Evolutionary conservation across 2,888 invertebrate genomes (phyloP).

Genomic region (Dioctria rufipes): DNA sequence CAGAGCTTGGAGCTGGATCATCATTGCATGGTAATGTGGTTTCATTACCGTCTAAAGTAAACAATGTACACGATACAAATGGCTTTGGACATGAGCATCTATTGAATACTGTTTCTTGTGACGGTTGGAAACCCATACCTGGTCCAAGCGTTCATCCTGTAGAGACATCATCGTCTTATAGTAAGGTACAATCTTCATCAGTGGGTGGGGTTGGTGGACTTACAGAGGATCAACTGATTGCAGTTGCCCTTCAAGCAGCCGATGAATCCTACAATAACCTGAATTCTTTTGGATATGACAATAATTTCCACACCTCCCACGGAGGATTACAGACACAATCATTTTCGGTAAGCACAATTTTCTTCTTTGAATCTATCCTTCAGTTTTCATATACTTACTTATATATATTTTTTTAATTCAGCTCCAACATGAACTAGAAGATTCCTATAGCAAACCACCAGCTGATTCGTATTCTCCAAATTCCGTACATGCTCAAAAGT

Average conservation of each 20-base stretch:
- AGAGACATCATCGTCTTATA: slow-evolving; percentile 55
- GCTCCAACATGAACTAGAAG: slow-evolving; percentile 68
- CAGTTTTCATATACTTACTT: not conserved
- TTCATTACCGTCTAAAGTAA: slow-evolving; percentile 68
- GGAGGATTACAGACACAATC: slow-evolving; percentile 61
- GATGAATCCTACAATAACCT: slow-evolving; percentile 55
- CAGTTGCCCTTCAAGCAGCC: slow-evolving; percentile 66
- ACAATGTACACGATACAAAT: slow-evolving; percentile 65
- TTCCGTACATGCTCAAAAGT: slow-evolving; percentile 64
- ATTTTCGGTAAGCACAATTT: slow-evolving; percentile 61
- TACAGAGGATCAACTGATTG: slow-evolving; percentile 68
- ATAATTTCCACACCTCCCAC: slow-evolving; percentile 61
- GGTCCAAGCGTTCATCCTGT: slow-evolving; percentile 73
- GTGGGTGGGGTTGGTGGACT: slow-evolving; percentile 57
- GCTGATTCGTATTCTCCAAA: slow-evolving; percentile 71
- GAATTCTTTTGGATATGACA: slow-evolving; percentile 61
- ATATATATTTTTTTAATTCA: slow-evolving; percentile 59
- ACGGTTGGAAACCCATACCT: slow-evolving; percentile 90
- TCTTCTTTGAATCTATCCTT: not conserved
- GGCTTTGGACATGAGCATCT: slow-evolving; percentile 8
- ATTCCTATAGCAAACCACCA: slow-evolving; percentile 70
- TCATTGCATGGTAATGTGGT: slow-evolving; percentile 32
- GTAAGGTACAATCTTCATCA: slow-evolving; percentile 58
- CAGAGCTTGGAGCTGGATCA: slow-evolving; percentile 57
- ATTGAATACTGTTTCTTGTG: slow-evolving; percentile 73